Base-by-base conservation (phyloP, 2,113 vertebrate species). In the Symphodus melops region DNA sequence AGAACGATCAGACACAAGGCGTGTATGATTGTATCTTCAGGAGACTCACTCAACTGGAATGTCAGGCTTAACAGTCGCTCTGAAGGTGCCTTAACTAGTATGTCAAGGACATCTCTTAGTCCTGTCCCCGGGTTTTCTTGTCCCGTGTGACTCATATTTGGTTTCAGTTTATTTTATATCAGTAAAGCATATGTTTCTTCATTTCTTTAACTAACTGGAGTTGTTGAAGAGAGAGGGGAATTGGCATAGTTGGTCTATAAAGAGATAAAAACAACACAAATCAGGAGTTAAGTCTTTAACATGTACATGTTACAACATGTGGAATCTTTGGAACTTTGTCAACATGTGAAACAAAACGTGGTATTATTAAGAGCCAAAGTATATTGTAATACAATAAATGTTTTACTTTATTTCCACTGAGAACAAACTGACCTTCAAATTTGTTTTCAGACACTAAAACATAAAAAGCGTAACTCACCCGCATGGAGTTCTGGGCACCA, bases 1-100 rank as follows among this genome's bases (percentile, higher is more conserved):
- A 97, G 87, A 8, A 86, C 16, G 8, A 96, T 87, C 25, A 96
- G 94, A 61, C 95, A 92, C 91, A 97, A 91, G 48, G 92, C 91
- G 0, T 90, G 89, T 8, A 98, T 88, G 16, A 96, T 42, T 3
- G 23, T 77, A 0, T 92, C 92, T 28, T 90, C 83, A 4, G 9
- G 84, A 56, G 79, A 79, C 2, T 48, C 58, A 55, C 86, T 86
- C 85, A 96, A 79, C 52, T 92, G 94, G 37, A 85, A 65, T 25
- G 92, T 94, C 44, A 96, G 90, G 49, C 58, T 85, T 0, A 90
- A 3, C 25, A 97, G 91, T 74, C 82, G 93, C 4, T 95, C 90
- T 0, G 7, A 0, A 1, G 93, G 83, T 0, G 83, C 54, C 0
- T 63, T 67, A 0, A 51, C 70, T 0, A 98, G 87, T 3, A 96